phyloP scores from a whole-genome alignment of 2,113 vertebrate species.

The Gobio gobio region DNA sequence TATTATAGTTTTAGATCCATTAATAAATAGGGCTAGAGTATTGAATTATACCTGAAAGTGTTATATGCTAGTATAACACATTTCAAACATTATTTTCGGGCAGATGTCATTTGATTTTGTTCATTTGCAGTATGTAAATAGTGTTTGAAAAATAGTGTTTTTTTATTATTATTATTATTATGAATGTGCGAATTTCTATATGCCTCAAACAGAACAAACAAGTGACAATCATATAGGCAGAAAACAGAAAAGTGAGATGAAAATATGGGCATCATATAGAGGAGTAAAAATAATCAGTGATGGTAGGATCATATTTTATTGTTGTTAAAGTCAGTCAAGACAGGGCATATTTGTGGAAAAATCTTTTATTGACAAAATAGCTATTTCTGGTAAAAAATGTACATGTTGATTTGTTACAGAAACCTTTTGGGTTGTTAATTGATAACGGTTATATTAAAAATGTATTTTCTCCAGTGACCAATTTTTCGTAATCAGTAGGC shows the following conservation, averaged over 20 bases:
- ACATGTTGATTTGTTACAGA: not conserved
- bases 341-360: not conserved
- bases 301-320: not conserved
- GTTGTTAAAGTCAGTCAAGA: not conserved
- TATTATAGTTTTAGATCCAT: not conserved
- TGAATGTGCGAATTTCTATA: constrained; percentile 30
- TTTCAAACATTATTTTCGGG: not conserved
- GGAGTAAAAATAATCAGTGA: not conserved
- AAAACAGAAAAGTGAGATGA: not conserved
- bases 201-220: constrained; percentile 32
- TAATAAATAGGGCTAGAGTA: constrained; percentile 10
- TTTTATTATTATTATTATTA: not conserved
- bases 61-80: not conserved
- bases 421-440: not conserved
- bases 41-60: not conserved
- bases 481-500: not conserved
- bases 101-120: not conserved
- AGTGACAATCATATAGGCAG: constrained; percentile 32
- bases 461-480: constrained; percentile 1
- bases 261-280: not conserved
- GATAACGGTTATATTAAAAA: not conserved
- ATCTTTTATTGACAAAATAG: not conserved
- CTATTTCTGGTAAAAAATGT: not conserved
- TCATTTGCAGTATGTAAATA: constrained; percentile 4
- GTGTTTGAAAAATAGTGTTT: not conserved